Base-by-base conservation (phyloP, 1,140 invertebrate genomes). In the Nephila pilipes region DNA sequence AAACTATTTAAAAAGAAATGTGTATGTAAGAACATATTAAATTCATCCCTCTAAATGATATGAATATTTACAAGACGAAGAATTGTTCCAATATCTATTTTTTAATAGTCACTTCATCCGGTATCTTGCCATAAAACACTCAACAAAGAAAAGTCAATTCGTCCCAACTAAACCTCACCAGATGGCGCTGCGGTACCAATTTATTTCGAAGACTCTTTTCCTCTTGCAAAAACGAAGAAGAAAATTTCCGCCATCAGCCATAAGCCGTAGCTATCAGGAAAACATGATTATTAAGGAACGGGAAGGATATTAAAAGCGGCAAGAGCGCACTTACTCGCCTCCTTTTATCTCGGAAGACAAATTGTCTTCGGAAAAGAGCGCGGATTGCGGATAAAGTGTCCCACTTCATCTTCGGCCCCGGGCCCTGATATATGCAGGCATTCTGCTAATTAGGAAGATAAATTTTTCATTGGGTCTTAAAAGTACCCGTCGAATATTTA, bases 251-350 rank as follows among this genome's bases (percentile, higher is more conserved):
- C 88, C 55, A 90, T 90, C 88, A 90, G n/a, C 65, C 81, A 32
- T 80, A 29, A 90, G 88, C 75, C 88, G 29, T 81, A 60, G 75
- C 88, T 92, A 92, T 92, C 80, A 92, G 81, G 38, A 80, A 92
- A 92, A 92, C 90, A 92, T 92, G 90, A 92, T 92, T 92, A 92
- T 92, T 92, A 92, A 92, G 46, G 90, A 81, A 92, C 65, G 90
- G 90, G 55, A 92, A 92, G 63, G 80, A 92, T 92, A 92, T 92
- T 92, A 92, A 63, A 88, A 90, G 79, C 32, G 55, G 79, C 79
- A 58, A 54, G 60, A 25, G 58, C 38, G 90, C 90, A 85, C 63
- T 92, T 92, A 85, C n/a, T 46, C 63, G 90, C 90, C 58, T 80
- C 90, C 38, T 92, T 92, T 85, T 92, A 85, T 92, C 80, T 69